A percentile compares a stretch with the other conserved stretches of the same genome.
Conservation (phyloP, 2,888 invertebrate species). For the Napeogenes sylphis region DNA sequence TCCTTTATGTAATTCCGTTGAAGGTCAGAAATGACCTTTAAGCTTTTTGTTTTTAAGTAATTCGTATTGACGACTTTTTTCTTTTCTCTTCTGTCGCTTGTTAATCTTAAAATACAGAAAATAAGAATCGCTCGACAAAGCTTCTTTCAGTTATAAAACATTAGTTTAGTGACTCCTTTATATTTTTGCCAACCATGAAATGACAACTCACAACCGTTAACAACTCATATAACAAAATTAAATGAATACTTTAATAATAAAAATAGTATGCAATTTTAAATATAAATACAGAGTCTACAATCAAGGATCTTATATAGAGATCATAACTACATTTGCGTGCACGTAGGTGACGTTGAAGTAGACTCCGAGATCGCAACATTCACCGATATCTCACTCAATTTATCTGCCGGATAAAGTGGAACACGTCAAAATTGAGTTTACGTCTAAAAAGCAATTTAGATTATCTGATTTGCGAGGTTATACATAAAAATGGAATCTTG, state of each 20-base stretch:
- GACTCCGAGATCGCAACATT: slow-evolving; percentile 28
- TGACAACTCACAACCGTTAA: too few species aligned
- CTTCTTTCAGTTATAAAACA: too few species aligned
- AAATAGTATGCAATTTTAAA: too few species aligned
- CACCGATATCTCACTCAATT: slow-evolving; percentile 64
- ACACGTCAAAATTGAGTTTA: slow-evolving; percentile 73
- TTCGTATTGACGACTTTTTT: not conserved
- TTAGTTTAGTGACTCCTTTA: too few species aligned
- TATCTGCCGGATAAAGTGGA: slow-evolving; percentile 69
- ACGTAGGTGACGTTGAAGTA: slow-evolving; percentile 22
- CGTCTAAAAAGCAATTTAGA: slow-evolving; percentile 75
- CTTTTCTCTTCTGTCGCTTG: not conserved
- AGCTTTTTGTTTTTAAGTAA: slow-evolving; percentile 3
- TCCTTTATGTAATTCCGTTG: slow-evolving; percentile 21
- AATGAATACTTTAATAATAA: too few species aligned
- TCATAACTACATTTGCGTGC: slow-evolving; percentile 26
- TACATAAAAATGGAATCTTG: slow-evolving; percentile 44
- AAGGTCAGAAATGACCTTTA: slow-evolving; percentile 2
- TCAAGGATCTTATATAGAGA: slow-evolving; percentile 14
- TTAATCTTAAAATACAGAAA: not conserved
- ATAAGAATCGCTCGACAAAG: not conserved
- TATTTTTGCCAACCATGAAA: too few species aligned
- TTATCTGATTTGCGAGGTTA: slow-evolving; percentile 72
- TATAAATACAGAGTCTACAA: slow-evolving; percentile 5
- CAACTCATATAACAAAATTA: too few species aligned